Evolutionary conservation across 1,140 invertebrate species (phyloP), one percentile per base, ranked within the genome.

Genomic region (Uloborus diversus): DNA sequence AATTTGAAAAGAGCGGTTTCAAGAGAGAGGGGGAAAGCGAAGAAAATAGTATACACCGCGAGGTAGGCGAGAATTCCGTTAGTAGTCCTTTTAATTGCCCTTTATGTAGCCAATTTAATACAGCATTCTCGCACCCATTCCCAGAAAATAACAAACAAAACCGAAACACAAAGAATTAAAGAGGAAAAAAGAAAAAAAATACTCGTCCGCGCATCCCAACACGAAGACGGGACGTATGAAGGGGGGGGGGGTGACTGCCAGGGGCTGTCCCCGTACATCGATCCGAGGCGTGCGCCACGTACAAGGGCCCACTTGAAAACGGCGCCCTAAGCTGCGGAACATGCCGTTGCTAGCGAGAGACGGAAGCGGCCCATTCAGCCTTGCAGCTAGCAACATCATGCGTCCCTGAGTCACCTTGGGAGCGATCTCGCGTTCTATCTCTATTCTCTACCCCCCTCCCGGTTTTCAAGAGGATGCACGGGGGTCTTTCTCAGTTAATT

Each of bases 21-120:
- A n/a, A n/a, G n/a, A n/a, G n/a, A n/a, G n/a, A n/a, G n/a, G n/a
- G n/a, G n/a, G n/a, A n/a, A n/a, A n/a, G n/a, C n/a, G n/a, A n/a
- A n/a, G n/a, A n/a, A n/a, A n/a, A n/a, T n/a, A n/a, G n/a, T n/a
- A n/a, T n/a, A 4, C 47, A 37, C 37, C 37, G 37, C 25, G 32
- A 30, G 17, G 25, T 33, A 14, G 14, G 69, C 35, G 61, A 47
- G 33, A 75, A 75, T 64, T 33, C 71, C 51, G 71, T 53, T 75
- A 75, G 71, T 27, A 23, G 49, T 25, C 23, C 65, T 23, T 64
- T 78, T 78, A 78, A 78, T 78, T 78, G 73, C 73, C 73, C 62
- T 78, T 78, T 56, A 78, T 66, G 73, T 78, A 78, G 73, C 62
- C 73, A 78, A 78, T 78, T 78, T 78, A 62, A 66, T 78, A 57